Evolutionary conservation across 2,888 invertebrate species (phyloP), one percentile per base, ranked within the genome.

Genomic region (Lysandra coridon): DNA sequence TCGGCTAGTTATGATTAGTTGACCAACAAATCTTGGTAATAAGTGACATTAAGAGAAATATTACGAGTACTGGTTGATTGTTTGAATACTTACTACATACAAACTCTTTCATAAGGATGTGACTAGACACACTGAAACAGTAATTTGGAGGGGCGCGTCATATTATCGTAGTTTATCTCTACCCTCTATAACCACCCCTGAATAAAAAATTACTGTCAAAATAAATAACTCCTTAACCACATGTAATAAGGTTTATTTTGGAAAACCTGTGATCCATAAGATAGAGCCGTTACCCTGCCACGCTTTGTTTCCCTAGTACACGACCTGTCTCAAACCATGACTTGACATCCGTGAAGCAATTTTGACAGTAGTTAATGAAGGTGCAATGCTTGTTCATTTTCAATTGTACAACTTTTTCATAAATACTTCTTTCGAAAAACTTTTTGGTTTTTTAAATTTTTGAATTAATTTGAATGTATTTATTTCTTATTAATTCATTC

Each of bases 301-400:
- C 53, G 69, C 69, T 37, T 44, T 83, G 89, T 10, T 44, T 14
- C 80, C 94, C 94, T 93, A 82, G 92, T 94, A 90, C 81, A 73
- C 79, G 82, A 91, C 89, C 93, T 94, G 93, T 94, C 94, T 90
- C 84, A 86, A 89, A 87, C 91, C 90, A 90, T 90, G 89, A 88
- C 90, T 92, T 94, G 94, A 94, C 91, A 91, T 85, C 87, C 88
- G 90, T 93, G 94, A 94, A 88, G 91, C 84, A 86, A 84, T 84
- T 85, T 85, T 93, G 94, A 94, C 94, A 94, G 92, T 87, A 57
- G 69, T 69, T 69, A 69, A 69, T 69, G 69, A 69, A 69, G 33
- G 69, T 69, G 69, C 69, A 37, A 69, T 69, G 69, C 37, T 37
- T 69, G 33, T 23, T 69, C 14, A 37, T 69, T 33, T 69, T 4